Percentiles rank a stretch among this genome's conserved stretches.
Evolutionary conservation across 2,888 invertebrate species (phyloP).

Genomic region (Callinectes sapidus): DNA sequence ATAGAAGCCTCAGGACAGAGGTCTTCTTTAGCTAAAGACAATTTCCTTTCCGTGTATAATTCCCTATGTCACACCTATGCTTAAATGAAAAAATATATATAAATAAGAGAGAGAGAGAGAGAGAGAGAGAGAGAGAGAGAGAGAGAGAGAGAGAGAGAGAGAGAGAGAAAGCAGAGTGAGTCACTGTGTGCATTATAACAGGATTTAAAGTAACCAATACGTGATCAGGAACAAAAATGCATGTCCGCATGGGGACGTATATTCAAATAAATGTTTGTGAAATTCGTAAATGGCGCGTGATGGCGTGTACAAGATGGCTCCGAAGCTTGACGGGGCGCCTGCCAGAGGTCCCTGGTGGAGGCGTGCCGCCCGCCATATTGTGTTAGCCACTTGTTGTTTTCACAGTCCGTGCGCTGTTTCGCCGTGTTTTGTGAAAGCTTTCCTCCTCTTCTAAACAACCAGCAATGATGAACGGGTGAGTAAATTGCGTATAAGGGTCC

Average conservation of each 20-base stretch:
- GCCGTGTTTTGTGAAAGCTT: constrained; percentile 66
- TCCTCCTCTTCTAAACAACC: constrained; percentile 45
- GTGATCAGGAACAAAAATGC: neutral
- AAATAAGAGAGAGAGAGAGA: too few species aligned
- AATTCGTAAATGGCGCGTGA: constrained; percentile 21
- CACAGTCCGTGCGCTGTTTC: constrained; percentile 53
- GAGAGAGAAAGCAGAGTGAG: neutral
- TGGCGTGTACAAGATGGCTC: constrained; percentile 44
- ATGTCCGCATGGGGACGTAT: neutral
- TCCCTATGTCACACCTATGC: too few species aligned
- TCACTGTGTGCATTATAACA: neutral
- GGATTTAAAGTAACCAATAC: neutral
- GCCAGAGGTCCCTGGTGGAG: constrained; percentile 32
- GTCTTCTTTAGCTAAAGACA: too few species aligned
- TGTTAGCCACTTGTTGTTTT: constrained; percentile 69
- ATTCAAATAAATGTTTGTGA: too few species aligned
- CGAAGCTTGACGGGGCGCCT: neutral
- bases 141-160: neutral
- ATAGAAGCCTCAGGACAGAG: too few species aligned
- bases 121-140: constrained; percentile 11
- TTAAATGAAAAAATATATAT: too few species aligned
- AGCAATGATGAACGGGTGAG: constrained; percentile 69
- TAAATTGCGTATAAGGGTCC: neutral
- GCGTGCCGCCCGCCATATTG: constrained; percentile 64
- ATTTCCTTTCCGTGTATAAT: too few species aligned